Evolutionary conservation across 2,888 invertebrate genomes (phyloP).

Genomic region (Lymantria monacha): DNA sequence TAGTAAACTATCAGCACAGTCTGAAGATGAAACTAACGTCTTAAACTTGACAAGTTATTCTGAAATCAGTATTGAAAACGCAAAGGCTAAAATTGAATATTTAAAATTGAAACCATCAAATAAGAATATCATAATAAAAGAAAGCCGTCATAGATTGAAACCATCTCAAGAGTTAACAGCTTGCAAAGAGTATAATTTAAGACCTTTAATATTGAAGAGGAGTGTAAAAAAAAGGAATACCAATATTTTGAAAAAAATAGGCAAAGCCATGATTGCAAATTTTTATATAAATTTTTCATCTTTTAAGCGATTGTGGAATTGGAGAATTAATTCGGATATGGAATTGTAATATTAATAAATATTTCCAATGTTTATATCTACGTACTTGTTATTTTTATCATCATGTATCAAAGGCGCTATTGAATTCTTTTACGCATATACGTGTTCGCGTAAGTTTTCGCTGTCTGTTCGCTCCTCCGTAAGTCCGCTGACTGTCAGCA

Average conservation of each 20-base stretch:
- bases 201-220: not conserved
- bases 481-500: too few relatives aligned
- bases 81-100: not conserved
- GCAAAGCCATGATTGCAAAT: not conserved
- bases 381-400: too few relatives aligned
- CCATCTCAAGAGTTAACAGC: not conserved
- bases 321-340: not conserved
- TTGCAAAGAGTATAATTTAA: not conserved
- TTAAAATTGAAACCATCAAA: not conserved
- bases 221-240: not conserved
- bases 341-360: not conserved
- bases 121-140: not conserved
- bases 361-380: too few relatives aligned
- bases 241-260: not conserved
- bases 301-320: not conserved
- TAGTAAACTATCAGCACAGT: conserved; percentile 13
- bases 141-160: not conserved
- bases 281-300: not conserved
- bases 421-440: too few relatives aligned
- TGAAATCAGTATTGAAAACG: not conserved
- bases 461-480: too few relatives aligned
- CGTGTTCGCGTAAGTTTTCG: too few relatives aligned
- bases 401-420: too few relatives aligned
- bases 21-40: not conserved
- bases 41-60: not conserved